Evolutionary conservation across 2,888 invertebrate genomes (phyloP).

Genomic region (Melinaea menophilus): DNA sequence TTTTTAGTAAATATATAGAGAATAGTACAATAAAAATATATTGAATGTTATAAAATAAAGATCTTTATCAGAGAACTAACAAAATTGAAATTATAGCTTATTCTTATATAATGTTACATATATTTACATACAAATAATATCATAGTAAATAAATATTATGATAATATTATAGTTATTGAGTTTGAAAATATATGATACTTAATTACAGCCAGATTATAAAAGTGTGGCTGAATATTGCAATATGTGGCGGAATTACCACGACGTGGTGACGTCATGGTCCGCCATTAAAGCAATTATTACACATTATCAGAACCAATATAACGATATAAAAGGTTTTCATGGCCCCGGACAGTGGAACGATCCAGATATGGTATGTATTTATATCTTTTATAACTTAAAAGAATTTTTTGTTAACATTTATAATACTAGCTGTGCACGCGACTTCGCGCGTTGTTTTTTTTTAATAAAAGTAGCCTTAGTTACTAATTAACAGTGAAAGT

Average conservation of each 20-base stretch:
- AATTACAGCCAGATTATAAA: conserved; percentile 75
- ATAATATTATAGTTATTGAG: neutral
- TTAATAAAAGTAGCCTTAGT: too few relatives aligned
- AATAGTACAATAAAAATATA: conserved; percentile 1
- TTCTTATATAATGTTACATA: neutral
- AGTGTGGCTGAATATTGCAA: conserved; percentile 77
- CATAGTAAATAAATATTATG: neutral
- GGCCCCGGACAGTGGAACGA: conserved; percentile 86
- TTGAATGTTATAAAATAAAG: neutral
- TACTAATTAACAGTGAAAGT: too few relatives aligned
- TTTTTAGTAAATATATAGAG: too few relatives aligned
- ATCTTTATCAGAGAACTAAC: neutral
- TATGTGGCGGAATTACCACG: conserved; percentile 83
- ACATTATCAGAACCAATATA: conserved; percentile 70
- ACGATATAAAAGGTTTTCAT: conserved; percentile 68
- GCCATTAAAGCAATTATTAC: conserved; percentile 73
- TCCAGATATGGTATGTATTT: conserved; percentile 81
- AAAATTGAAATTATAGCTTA: too few relatives aligned
- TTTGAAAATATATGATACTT: neutral
- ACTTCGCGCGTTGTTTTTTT: too few relatives aligned
- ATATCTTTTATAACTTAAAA: neutral
- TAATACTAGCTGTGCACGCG: too few relatives aligned
- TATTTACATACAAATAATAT: neutral
- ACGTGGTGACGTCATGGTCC: conserved; percentile 78
- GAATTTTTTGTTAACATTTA: too few relatives aligned